Base-by-base conservation (phyloP, 2,888 invertebrate genomes). In the Brassicogethes aeneus region DNA sequence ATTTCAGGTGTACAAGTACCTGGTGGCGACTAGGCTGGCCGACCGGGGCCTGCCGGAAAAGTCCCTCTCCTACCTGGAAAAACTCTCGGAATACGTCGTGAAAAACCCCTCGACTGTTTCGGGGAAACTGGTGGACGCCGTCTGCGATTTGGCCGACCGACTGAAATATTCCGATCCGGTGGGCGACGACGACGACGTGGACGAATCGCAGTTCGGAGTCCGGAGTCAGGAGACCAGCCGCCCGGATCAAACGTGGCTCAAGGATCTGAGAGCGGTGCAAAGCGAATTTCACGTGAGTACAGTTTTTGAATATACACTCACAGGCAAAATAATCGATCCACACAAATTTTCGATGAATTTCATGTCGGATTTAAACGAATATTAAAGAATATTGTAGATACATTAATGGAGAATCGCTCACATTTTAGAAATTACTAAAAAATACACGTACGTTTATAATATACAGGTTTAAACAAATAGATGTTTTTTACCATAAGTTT, bases 41-140 rank as follows among this genome's bases (percentile, higher is more conserved):
- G 88, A 89, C 57, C 75, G 76, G 57, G 93, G 94, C 2, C 75
- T 80, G 53, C 72, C 80, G 54, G 82, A 85, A 64, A 87, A 87
- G 64, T 85, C 91, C 40, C 71, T 93, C 48, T 75, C 81, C 49
- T 94, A 94, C 71, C 77, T 82, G 59, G 93, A 94, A 72, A 80
- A 80, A 54, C 79, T 91, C 31, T 77, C 86, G 5, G 70, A 73
- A 15, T 79, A 80, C 42, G 75, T 90, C 32, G 70, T 77, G 3
- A 72, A 71, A 48, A 72, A 75, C 57, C 78, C 80, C 2, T 57
- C 65, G 3, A 65, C 64, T 43, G 74, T 75, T 54, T 66, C 75
- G 45, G 64, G 63, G 36, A 61, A 66, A 16, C 73, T 80, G 42
- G 71, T 77, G 3, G 69, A 74, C 40, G 69, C 70, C 45, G 71